Conservation (phyloP, 2,113 vertebrate genomes). For the Haemorhous mexicanus region DNA sequence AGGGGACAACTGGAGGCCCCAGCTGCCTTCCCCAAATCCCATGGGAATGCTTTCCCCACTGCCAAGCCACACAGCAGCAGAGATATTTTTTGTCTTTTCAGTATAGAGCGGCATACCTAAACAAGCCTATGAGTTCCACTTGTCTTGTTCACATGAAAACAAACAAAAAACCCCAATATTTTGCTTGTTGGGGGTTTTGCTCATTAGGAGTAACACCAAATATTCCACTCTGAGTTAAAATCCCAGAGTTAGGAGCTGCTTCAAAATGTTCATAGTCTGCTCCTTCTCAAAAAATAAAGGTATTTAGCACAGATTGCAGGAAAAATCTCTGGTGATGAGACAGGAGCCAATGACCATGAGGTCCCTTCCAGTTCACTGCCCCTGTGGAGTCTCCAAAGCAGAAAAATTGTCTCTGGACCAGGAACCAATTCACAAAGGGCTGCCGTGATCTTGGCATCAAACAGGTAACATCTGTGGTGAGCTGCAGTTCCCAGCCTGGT, state of each 20-base stretch:
- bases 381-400: neutral
- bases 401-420: neutral
- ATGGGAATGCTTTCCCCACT: neutral
- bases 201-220: neutral
- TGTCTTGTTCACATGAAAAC: neutral
- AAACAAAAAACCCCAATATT: neutral
- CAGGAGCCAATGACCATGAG: neutral
- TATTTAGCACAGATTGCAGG: neutral
- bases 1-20: neutral
- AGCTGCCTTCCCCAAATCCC: neutral
- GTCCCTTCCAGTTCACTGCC: neutral
- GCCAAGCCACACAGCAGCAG: neutral
- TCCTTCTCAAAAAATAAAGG: neutral
- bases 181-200: neutral
- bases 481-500: neutral
- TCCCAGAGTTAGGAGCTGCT: neutral
- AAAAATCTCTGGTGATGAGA: neutral
- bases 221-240: neutral
- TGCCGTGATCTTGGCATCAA: neutral
- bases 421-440: neutral
- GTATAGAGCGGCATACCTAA: rapidly evolving
- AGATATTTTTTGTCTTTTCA: neutral
- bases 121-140: rapidly evolving
- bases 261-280: neutral
- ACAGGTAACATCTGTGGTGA: neutral